These are phyloP conservation scores for Mystacides longicornis DNA, from an alignment of 2,888 invertebrate genomes.

Conservation along the genomic window DNA sequence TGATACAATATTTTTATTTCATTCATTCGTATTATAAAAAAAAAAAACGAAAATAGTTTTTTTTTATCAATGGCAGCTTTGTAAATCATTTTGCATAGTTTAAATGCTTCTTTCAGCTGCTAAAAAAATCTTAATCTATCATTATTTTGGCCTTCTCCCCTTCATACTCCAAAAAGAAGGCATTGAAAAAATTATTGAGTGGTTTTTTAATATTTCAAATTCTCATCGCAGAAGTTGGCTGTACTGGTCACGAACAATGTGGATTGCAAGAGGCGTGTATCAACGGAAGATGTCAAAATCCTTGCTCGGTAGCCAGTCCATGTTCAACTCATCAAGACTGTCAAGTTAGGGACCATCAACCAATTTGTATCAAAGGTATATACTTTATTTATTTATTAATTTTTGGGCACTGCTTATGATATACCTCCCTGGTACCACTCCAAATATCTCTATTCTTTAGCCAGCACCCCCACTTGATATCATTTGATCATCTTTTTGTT, in stretches of 20 bases:
- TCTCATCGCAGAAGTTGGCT: conserved; percentile 60
- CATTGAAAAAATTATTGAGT: background rate
- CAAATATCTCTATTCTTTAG: no score
- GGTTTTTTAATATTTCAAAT: conserved; percentile 10
- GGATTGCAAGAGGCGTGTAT: conserved; percentile 70
- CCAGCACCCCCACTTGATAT: no score
- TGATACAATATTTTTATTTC: no score
- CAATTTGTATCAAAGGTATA: conserved; percentile 72
- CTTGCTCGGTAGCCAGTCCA: conserved; percentile 68
- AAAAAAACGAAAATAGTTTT: no score
- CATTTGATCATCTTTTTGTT: no score
- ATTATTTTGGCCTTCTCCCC: background rate
- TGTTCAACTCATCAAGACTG: conserved; percentile 72
- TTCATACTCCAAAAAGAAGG: background rate
- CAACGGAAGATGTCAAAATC: conserved; percentile 71
- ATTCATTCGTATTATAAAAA: no score
- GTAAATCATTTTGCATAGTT: no score
- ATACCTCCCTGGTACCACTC: no score
- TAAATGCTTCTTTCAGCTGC: no score
- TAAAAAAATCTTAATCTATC: background rate
- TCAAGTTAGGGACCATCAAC: conserved; percentile 74
- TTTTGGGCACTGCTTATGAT: no score
- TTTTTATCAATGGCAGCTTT: no score
- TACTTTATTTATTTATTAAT: no score
- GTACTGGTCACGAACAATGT: conserved; percentile 74